Evolutionary conservation across 2,113 vertebrate species (phyloP).

Genomic region (Chelonoidis abingdonii): DNA sequence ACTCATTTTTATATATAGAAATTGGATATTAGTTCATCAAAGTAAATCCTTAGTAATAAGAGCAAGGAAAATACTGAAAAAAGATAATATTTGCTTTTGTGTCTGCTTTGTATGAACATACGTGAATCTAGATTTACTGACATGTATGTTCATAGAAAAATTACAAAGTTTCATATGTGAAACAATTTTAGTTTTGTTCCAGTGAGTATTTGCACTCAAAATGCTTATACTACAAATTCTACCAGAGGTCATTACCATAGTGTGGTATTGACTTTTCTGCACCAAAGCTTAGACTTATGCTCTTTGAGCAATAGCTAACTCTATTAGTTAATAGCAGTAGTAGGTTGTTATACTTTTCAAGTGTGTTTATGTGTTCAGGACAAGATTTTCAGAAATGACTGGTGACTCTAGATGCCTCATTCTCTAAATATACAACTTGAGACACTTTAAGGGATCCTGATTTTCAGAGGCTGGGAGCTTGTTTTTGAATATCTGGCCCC

Average conservation of each 20-base stretch:
- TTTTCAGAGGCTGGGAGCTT: background rate
- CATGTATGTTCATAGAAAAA: background rate
- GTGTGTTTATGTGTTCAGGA: background rate
- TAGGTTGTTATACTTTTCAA: conserved; percentile 61
- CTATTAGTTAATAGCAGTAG: conserved; percentile 70
- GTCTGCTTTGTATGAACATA: background rate
- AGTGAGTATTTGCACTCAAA: background rate
- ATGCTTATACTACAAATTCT: background rate
- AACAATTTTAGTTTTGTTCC: background rate
- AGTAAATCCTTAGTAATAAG: background rate
- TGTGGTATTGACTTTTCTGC: background rate
- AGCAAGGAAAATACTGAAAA: background rate
- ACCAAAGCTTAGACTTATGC: background rate
- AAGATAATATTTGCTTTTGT: background rate
- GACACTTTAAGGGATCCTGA: background rate
- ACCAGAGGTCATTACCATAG: background rate
- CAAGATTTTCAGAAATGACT: conserved; percentile 23
- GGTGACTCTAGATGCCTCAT: conserved; percentile 8
- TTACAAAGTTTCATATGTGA: background rate
- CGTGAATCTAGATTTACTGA: background rate
- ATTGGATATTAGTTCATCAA: conserved; percentile 1
- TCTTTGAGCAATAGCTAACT: conserved; percentile 52
- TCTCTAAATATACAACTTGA: conserved; percentile 13
- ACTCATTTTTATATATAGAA: background rate
- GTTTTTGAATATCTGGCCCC: background rate